Evolutionary conservation across 92 coral and sea anemone genomes (phyloP).

Genomic region (Palythoa heliodiscus): DNA sequence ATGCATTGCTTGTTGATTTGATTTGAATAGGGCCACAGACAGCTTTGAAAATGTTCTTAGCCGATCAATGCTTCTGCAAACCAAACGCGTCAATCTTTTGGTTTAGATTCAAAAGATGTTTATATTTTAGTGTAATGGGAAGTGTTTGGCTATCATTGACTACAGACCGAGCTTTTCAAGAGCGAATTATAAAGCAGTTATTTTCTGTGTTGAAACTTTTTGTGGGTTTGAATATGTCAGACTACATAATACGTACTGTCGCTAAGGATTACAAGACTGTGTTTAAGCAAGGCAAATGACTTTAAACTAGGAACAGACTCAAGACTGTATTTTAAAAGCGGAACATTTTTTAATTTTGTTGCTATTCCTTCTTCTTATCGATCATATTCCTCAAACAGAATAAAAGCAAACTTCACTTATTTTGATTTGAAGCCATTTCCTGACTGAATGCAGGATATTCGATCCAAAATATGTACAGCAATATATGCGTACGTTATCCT

Average conservation of each 20-base stretch:
- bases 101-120: conserved; percentile 26
- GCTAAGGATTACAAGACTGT: conserved; percentile 18
- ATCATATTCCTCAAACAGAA: not conserved
- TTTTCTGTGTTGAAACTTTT: conserved; percentile 26
- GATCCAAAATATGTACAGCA: not conserved
- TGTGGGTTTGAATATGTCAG: conserved; percentile 25
- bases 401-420: not conserved
- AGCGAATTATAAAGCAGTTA: conserved; percentile 34
- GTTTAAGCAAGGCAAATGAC: not conserved
- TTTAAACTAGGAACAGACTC: not conserved
- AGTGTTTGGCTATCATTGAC: conserved; percentile 34
- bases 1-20: conserved; percentile 38
- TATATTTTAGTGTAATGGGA: conserved; percentile 28
- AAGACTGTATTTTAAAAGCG: not conserved
- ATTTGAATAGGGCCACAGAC: conserved; percentile 39
- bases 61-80: conserved; percentile 10
- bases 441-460: not conserved
- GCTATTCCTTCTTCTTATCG: not conserved
- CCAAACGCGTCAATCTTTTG: conserved; percentile 25
- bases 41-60: conserved; percentile 27
- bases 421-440: conserved; percentile 2
- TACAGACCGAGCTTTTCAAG: conserved; percentile 36
- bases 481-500: not conserved
- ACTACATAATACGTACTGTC: conserved; percentile 5
- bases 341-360: not conserved